Base-by-base conservation (phyloP, 2,888 invertebrate species). In the Diaphora mendica region DNA sequence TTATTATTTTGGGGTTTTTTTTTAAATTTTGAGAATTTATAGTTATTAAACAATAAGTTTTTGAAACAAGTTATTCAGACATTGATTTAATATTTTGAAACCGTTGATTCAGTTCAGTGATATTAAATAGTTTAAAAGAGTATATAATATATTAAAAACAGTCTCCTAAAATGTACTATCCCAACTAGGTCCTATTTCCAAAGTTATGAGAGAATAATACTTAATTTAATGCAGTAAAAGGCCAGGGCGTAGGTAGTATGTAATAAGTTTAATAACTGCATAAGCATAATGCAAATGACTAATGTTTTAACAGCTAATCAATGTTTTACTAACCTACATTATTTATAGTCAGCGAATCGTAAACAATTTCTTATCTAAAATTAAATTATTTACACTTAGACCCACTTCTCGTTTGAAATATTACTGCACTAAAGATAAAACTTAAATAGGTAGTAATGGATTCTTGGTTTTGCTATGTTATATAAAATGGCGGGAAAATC, bases 321-420 rank as follows among this genome's bases (percentile, higher is more conserved):
- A 55, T 68, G 59, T 68, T 48, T 35, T 59, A 69, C 65, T 71
- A 64, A 75, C 74, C 74, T 59, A 75, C 33, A 71, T 75, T 68
- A 71, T 74, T 70, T 71, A 71, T 71, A 74, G 26, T 68, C 35
- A 33, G 64, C 42, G 42, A 69, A 71, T 68, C 64, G 51, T 59
- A 71, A 75, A 75, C 71, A 39, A 59, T 75, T 75, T 51, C 75
- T 75, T 75, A 75, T 75, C 75, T n/a, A 15, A 68, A 72, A 65
- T 75, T 33, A 74, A 71, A 33, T 75, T 75, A 71, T 68, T 70
- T 48, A 44, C 48, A 44, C 64, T 70, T 35, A 51, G 55, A 62
- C 62, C 35, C 23, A 48, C 62, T 62, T 26, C 26, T 42, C 23
- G 33, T 13, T 23, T 33, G 30, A 48, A 48, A 33, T 67, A 30